Conservation (phyloP, 2,888 invertebrate species). For the Apantesis nais region DNA sequence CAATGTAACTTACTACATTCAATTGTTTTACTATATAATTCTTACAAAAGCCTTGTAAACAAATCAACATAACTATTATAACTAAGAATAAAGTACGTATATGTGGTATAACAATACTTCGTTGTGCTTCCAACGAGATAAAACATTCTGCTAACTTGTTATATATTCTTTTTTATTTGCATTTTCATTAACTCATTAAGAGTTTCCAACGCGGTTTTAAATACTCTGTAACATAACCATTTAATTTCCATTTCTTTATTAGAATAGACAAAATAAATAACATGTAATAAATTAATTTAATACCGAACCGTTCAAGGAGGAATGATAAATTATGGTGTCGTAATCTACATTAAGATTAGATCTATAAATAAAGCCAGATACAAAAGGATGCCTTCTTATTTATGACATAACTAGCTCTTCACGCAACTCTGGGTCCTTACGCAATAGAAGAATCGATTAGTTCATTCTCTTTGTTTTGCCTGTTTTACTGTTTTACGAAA, state of each 20-base stretch:
- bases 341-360: conserved; percentile 42
- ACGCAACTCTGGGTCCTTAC: neutral
- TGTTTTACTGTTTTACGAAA: neutral
- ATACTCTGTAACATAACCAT: neutral
- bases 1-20: neutral
- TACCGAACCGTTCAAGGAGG: conserved; percentile 12
- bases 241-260: neutral
- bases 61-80: neutral
- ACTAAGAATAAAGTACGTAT: neutral
- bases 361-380: conserved; percentile 40
- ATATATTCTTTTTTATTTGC: neutral
- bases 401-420: neutral
- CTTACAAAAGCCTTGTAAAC: neutral
- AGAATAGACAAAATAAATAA: neutral
- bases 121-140: neutral
- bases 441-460: neutral
- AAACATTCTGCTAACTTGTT: neutral
- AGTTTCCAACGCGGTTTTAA: neutral
- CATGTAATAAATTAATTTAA: conserved; percentile 28
- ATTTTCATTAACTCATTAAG: neutral
- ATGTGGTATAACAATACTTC: neutral
- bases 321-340: conserved; percentile 37
- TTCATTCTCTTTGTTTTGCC: neutral
- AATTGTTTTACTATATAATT: neutral
- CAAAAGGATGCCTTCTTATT: conserved; percentile 9